Evolutionary conservation across 23 tunicate genomes (phyloP), one percentile per base, ranked within the genome.

Genomic region (Phallusia fumigata): DNA sequence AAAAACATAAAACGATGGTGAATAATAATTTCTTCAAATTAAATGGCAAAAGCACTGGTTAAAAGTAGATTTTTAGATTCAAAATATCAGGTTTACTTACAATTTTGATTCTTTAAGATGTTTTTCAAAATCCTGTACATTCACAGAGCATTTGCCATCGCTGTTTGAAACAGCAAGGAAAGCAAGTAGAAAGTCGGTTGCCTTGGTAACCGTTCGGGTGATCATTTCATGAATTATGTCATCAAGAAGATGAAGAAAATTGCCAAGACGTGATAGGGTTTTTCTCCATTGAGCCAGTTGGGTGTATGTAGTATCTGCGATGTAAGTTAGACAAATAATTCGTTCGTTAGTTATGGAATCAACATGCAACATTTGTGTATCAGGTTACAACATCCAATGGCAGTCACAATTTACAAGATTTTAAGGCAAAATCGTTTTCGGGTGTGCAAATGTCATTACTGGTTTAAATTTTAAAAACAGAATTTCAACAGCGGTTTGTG

Each of bases 251-350:
- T 79, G 76, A 53, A 93, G 73, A 73, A 93, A 93, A 8, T 79
- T 76, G 16, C 80, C 49, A 47, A 93, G 64, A 19, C 97, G 81
- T 1, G 81, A 34, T 31, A 93, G 72, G 35, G 65, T 49, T 88
- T 93, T 84, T 31, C 97, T 53, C 97, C 97, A 93, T 18, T 78
- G 35, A 22, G 84, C 79, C 11, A 93, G 86, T 76, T 93, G 97
- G 79, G 92, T 78, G 50, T 88, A 93, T 8, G 97, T 84, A 0
- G 92, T 88, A 21, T 83, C 92, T 88, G 69, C 32, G 73, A 10
- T 3, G 10, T 5, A 40, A 5, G 10, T 40, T 40, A 10, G 47
- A 10, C 5, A 40, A 40, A 40, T 40, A 40, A 40, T 40, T 40
- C 5, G 10, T 40, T 40, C 10, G 47, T 40, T 3, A 5, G 10